A percentile compares a stretch with the other conserved stretches of the same genome.
phyloP scores from a whole-genome alignment of 2,797 vertebrate species.

The Lacerta agilis region DNA sequence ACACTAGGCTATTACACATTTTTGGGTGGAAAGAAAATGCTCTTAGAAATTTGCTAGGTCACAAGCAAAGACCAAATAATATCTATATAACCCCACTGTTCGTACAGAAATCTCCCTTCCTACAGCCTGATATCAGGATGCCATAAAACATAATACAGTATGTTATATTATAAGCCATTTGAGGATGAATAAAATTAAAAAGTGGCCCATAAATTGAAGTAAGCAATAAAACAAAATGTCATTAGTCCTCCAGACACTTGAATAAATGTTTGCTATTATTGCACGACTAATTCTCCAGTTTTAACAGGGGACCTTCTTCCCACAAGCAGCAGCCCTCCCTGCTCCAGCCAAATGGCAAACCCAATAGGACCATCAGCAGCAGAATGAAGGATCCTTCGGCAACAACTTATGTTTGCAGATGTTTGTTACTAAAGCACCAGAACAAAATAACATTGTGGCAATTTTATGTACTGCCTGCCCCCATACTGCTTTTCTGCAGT shows the following conservation, averaged over 20 bases:
- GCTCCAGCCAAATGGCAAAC: not conserved
- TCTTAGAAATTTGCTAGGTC: not conserved
- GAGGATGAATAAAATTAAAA: not conserved
- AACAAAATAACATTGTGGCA: too few species aligned
- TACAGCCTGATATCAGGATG: not conserved
- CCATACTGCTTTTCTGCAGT: too few species aligned
- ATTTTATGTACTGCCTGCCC: too few species aligned
- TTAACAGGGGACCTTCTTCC: not conserved
- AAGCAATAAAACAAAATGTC: not conserved
- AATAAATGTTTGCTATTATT: not conserved
- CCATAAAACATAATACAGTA: not conserved
- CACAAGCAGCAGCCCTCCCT: not conserved
- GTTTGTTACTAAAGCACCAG: too few species aligned
- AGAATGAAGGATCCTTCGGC: not conserved
- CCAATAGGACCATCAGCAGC: not conserved
- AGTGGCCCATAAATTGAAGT: not conserved
- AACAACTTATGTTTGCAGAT: too few species aligned
- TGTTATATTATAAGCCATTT: not conserved
- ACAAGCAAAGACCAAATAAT: not conserved
- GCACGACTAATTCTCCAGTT: not conserved
- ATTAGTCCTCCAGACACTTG: not conserved
- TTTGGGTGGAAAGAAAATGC: not conserved
- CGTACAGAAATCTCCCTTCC: not conserved
- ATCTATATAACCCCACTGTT: not conserved
- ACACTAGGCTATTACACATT: not conserved